Percentiles rank a stretch among this genome's conserved stretches.
phyloP scores from a whole-genome alignment of 2,113 vertebrate species.

The Saimiri boliviensis region DNA sequence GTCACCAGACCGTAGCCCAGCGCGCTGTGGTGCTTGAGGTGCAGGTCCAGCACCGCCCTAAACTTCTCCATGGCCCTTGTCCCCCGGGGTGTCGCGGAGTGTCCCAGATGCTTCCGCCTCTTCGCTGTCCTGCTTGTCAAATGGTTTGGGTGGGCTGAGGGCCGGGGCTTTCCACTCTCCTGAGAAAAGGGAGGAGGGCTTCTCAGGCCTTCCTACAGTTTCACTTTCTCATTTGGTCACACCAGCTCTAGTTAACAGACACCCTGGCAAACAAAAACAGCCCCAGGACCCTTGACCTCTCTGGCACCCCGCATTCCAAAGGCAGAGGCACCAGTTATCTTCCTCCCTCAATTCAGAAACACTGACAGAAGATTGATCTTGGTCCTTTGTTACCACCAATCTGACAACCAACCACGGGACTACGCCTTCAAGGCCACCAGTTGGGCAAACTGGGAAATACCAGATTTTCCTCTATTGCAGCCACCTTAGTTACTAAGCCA shows the following conservation, averaged over 20 bases:
- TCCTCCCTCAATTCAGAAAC: rapidly evolving
- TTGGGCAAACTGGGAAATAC: background rate
- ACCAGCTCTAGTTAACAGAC: background rate
- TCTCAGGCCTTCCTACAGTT: background rate
- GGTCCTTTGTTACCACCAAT: background rate
- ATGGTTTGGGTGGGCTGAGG: background rate
- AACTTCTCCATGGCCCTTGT: conserved; percentile 82
- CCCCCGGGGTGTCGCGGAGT: rapidly evolving
- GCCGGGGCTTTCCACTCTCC: rapidly evolving
- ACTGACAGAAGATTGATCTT: too few relatives aligned
- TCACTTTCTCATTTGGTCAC: conserved; percentile 30
- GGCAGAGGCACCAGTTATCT: rapidly evolving
- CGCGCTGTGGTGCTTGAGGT: conserved; percentile 56
- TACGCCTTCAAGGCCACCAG: background rate
- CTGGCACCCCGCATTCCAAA: background rate
- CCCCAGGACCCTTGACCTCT: rapidly evolving
- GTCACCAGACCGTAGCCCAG: conserved; percentile 82
- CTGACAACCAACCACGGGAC: background rate
- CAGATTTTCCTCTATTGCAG: background rate
- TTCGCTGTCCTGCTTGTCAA: rapidly evolving
- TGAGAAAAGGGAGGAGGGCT: background rate
- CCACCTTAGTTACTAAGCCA: background rate
- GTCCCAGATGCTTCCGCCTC: background rate
- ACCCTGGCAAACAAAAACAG: rapidly evolving
- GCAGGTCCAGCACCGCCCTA: conserved; percentile 60